Base-by-base conservation (phyloP, 2,113 vertebrate species). In the Mus spicilegus region DNA sequence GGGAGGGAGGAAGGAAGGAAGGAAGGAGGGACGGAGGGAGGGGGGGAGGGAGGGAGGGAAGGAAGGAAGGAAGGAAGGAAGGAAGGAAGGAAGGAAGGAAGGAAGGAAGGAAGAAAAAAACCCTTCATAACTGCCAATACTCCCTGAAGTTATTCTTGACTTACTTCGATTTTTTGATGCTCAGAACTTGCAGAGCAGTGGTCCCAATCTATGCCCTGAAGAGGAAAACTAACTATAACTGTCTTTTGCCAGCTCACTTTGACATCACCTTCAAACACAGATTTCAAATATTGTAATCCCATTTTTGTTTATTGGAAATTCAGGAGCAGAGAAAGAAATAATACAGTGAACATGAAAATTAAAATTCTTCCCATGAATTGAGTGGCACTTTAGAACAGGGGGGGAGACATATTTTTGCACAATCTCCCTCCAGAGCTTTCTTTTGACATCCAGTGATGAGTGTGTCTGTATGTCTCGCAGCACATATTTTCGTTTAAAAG, bases 131-230 rank as follows among this genome's bases (percentile, higher is more conserved):
- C 39, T 65, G 1, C 36, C 20, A 33, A 2, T 3, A 6, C 2
- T 46, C 4, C 76, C 95, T 96, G 1, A 91, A 97, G 88, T 97
- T 97, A 91, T 81, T 70, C 69, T 96, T 97, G 81, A 94, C 98
- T 98, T 97, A 89, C 90, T 73, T 97, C 89, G 89, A 26, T 84
- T 84, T 12, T 65, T 1, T 90, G 95, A 16, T 93, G 56, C 87
- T 97, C 46, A 95, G 88, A 90, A 88, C n/a, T 94, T 91, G 95
- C 94, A 93, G 78, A 85, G 42, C 24, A 69, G 5, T 2, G 3
- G 19, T 97, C 87, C 82, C 65, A 49, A 0, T 58, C 39, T 92
- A 93, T 46, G 30, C 96, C 82, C 95, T 51, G 16, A 14, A 67
- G 46, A 86, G 70, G 89, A 13, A 0, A 12, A n/a, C 42, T 42